Evolutionary conservation across 37 sponge, comb jelly and placozoan species (phyloP), one percentile per base, ranked within the genome.

Genomic region (Chondrosia reniformis): DNA sequence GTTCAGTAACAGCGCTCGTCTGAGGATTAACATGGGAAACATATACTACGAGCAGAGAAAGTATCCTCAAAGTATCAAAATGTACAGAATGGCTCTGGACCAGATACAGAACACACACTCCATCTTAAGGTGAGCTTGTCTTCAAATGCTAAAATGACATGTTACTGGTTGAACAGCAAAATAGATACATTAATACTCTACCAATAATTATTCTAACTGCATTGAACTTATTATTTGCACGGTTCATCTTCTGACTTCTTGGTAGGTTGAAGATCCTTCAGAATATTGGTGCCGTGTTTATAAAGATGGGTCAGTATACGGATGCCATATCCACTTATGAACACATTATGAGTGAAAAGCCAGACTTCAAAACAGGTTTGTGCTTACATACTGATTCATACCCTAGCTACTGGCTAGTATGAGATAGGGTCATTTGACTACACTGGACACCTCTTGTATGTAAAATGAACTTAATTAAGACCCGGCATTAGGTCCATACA

Each of bases 11-110:
- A 95, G 89, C 71, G 85, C 94, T 36, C 85, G 99, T 3, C 96
- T 97, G 33, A 79, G 99, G 2, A 75, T 97, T 28, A 97, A 97
- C 84, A 89, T 97, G 92, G 99, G 99, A 0, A 97, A 97, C 84
- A 92, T 97, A n/a, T 94, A 87, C 39, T 85, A 84, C 25, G 85
- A 87, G 75, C 95, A 97, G 89, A 80, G 80, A 39, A 92, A 97
- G 74, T 92, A 94, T 77, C 84, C 87, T 25, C 91, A 92, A 63
- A 95, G 95, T n/a, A 86, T 97, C 65, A 95, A 93, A 83, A 94
- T 91, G 92, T 97, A 97, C 65, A 77, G 95, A 4, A 95, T 95
- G 93, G 99, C 99, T 32, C 78, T 97, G 80, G 99, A 97, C 40
- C 95, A 92, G 77, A 89, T 95, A 28, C 84, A 78, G 27, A 87